Conservation (phyloP, 2,888 invertebrate genomes). For the Coelopa pilipes region DNA sequence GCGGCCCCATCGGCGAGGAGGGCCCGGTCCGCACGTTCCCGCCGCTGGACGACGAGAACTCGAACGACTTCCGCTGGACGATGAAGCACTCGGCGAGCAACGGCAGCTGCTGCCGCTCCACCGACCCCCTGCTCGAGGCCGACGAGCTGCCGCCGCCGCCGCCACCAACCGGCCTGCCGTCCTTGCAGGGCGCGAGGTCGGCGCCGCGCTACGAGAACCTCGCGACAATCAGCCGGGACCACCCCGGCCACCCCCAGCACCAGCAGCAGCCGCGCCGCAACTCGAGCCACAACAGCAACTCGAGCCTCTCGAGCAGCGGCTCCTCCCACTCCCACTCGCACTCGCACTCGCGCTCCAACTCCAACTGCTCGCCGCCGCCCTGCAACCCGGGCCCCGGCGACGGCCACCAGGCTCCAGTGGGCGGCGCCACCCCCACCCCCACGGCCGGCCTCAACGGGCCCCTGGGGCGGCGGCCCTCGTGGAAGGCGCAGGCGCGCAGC, state of each 20-base stretch:
- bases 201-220: conserved; percentile 39
- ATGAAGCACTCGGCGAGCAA: conserved; percentile 59
- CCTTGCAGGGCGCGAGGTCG: conserved; percentile 24
- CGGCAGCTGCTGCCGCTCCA: conserved; percentile 59
- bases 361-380: conserved; percentile 39
- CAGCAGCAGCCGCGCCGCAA: conserved; percentile 37
- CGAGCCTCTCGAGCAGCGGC: conserved; percentile 54
- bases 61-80: conserved; percentile 54
- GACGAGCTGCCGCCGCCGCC: conserved; percentile 15
- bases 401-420: conserved; percentile 20
- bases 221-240: conserved; percentile 43
- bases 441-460: conserved; percentile 46
- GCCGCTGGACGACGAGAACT: conserved; percentile 56
- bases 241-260: conserved; percentile 36
- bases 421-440: not conserved
- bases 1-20: conserved; percentile 39
- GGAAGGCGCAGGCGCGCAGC: conserved; percentile 58
- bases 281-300: conserved; percentile 47
- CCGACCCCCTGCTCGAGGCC: conserved; percentile 56
- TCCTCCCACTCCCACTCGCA: conserved; percentile 54
- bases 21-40: conserved; percentile 47
- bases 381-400: conserved; percentile 31
- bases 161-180: not conserved
- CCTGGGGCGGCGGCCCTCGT: conserved; percentile 55
- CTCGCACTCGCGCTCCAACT: conserved; percentile 42